These are phyloP conservation scores for Microtus californicus DNA, from an alignment of 2,797 vertebrate species.

Conservation along the genomic window DNA sequence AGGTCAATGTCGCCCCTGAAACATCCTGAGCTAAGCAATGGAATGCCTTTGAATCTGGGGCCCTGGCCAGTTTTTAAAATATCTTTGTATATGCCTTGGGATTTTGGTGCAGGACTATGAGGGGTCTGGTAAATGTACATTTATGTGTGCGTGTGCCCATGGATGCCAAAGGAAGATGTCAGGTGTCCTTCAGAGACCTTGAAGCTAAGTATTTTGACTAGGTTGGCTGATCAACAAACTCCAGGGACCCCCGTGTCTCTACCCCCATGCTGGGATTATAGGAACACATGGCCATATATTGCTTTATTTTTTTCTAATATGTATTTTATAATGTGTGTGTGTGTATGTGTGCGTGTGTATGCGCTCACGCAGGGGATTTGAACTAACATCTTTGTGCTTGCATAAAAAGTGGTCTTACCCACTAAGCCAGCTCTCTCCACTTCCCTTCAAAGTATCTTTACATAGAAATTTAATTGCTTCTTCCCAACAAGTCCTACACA, in stretches of 20 bases:
- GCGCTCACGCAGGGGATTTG: background rate
- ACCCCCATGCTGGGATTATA: background rate
- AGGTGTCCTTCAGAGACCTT: background rate
- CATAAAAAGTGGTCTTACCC: background rate
- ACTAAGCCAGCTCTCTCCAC: background rate
- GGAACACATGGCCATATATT: background rate
- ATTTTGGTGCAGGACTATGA: background rate
- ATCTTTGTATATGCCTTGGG: too few relatives aligned
- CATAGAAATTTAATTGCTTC: background rate
- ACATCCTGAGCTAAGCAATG: background rate
- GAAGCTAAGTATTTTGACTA: background rate
- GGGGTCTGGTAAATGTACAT: background rate
- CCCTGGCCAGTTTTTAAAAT: background rate
- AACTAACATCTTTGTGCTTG: background rate
- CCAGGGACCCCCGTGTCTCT: background rate
- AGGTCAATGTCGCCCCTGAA: background rate
- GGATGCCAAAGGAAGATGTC: background rate
- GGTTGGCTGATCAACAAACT: background rate
- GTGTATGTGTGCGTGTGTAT: fast-evolving
- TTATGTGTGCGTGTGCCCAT: background rate
- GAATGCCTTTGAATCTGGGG: background rate
- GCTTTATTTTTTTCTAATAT: background rate
- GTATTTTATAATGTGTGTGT: too few relatives aligned
- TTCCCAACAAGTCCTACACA: background rate
- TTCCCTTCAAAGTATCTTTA: background rate